Percentiles rank a stretch among this genome's conserved stretches.
Evolutionary conservation across 2,113 vertebrate genomes (phyloP).

Genomic region (Anthoscopus minutus): DNA sequence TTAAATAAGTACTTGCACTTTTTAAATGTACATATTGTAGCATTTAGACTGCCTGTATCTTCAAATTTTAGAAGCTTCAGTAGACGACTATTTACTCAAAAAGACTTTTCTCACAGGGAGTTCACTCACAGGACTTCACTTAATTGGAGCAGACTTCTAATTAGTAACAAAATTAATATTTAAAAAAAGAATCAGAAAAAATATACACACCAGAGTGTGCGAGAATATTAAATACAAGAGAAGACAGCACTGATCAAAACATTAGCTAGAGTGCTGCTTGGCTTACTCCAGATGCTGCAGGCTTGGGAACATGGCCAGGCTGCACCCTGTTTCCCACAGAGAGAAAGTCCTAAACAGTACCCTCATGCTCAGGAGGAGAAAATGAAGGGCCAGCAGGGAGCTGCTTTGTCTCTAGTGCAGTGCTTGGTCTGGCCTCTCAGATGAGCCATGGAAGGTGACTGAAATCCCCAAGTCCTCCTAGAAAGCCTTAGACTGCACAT

Average conservation of each 20-base stretch:
- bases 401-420: not conserved
- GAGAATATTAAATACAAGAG: not conserved
- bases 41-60: not conserved
- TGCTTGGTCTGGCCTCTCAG: fast-evolving
- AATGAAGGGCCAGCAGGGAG: not conserved
- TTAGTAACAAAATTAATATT: not conserved
- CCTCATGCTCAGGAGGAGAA: not conserved
- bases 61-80: not conserved
- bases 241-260: not conserved
- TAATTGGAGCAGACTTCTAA: not conserved
- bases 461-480: not conserved
- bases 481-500: not conserved
- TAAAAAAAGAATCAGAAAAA: not conserved
- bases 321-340: not conserved
- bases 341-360: not conserved
- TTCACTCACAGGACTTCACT: not conserved
- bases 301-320: not conserved
- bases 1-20: not conserved
- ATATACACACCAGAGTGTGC: not conserved
- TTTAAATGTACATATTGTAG: not conserved
- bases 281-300: fast-evolving
- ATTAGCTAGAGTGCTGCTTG: not conserved
- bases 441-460: not conserved
- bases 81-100: not conserved
- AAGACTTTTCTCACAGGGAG: not conserved